Evolutionary conservation across 2,888 invertebrate species (phyloP), one percentile per base, ranked within the genome.

Genomic region (Rhamnusium bicolor): DNA sequence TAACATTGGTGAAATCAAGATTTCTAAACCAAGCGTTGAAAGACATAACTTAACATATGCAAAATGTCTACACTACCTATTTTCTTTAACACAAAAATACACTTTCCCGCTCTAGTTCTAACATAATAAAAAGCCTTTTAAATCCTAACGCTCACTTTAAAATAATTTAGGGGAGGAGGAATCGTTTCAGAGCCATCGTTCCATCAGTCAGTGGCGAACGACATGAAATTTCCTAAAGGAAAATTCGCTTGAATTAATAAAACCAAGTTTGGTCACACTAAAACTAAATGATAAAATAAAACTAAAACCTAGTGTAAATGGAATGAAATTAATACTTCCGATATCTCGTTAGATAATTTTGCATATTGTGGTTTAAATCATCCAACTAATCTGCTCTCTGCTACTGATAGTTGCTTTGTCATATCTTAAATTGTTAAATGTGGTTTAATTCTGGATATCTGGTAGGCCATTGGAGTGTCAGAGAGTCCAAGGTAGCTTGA

Each of bases 121-220:
- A 67, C 70, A 71, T 69, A 70, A 75, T 75, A 71, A 75, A 77
- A 73, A 69, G n/a, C 74, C 71, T 72, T 72, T 67, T 71, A 72
- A 77, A 77, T 75, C 69, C 68, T 56, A 73, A 70, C 71, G 65
- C 72, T 71, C 73, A 82, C 81, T 83, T 82, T 83, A 80, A 83
- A 84, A 84, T 82, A 81, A 84, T 84, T 83, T 82, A 72, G 77
- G 78, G 80, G 82, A 79, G 80, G 79, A 80, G 75, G 72, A 58
- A 47, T 71, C 72, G 67, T 56, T 72, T 71, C 58, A 40, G 56
- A 60, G 10, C 51, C 40, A 46, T 54, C 21, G 14, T 49, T 53
- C 32, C 40, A 65, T 65, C 58, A 27, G 10, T 29, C 54, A 69
- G 66, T 32, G 73, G 53, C 19, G 47, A 19, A 19, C 47, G 18